phyloP scores from a whole-genome alignment of 2,113 vertebrate species.

The Artemisiospiza belli region DNA sequence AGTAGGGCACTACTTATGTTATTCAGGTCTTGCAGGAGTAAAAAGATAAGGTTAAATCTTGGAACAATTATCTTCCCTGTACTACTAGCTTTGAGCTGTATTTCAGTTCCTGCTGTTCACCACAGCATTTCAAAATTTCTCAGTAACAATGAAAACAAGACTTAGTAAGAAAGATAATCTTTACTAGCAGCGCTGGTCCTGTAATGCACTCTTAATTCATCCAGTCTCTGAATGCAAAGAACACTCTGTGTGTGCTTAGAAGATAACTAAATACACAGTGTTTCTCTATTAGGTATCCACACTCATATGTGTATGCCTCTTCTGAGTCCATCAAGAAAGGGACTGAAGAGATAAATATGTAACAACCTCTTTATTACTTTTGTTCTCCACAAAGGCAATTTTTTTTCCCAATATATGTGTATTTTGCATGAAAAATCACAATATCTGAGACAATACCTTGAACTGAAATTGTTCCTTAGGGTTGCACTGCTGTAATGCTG shows the following conservation, averaged over 20 bases:
- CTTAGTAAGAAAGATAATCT: neutral
- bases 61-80: neutral
- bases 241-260: neutral
- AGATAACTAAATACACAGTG: neutral
- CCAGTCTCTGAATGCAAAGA: neutral
- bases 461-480: neutral
- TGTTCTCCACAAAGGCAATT: too few relatives aligned
- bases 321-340: too few relatives aligned
- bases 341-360: too few relatives aligned
- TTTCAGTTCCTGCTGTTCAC: neutral
- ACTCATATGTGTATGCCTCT: neutral
- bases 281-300: neutral
- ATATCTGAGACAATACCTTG: neutral
- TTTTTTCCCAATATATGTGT: neutral
- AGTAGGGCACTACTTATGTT: neutral
- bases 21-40: neutral
- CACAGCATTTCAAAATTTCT: neutral
- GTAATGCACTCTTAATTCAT: neutral
- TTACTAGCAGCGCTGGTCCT: neutral
- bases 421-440: neutral
- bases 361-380: too few relatives aligned
- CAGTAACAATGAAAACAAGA: neutral
- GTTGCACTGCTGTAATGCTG: neutral
- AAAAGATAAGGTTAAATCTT: slow-evolving; percentile 19
- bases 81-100: neutral